phyloP scores from a whole-genome alignment of 2,113 vertebrate species.

The Pao palembangensis region DNA sequence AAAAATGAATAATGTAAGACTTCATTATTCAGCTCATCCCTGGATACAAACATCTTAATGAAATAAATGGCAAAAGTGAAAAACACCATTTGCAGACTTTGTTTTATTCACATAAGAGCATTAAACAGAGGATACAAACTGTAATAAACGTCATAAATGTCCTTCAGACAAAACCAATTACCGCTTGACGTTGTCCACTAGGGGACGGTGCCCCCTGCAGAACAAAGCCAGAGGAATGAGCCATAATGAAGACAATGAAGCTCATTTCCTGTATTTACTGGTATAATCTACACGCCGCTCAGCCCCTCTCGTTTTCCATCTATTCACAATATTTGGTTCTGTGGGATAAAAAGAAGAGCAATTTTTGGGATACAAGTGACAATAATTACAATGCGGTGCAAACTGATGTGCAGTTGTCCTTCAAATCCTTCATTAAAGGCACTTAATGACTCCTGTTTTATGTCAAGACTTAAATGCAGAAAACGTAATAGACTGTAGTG shows the following conservation, averaged over 20 bases:
- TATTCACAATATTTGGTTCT: no score
- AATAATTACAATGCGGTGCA: constrained; percentile 11
- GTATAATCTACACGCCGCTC: no score
- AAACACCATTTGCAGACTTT: neutral
- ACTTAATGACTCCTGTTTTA: constrained; percentile 28
- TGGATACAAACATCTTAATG: constrained; percentile 7
- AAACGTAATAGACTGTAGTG: constrained; percentile 5
- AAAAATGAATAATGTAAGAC: constrained; percentile 21
- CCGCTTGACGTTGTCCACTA: constrained; percentile 36
- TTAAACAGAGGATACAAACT: neutral
- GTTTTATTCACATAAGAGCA: neutral
- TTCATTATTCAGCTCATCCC: constrained; percentile 11
- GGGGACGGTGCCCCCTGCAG: constrained; percentile 46
- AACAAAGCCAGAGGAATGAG: neutral
- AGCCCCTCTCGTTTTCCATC: no score
- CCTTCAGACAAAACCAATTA: neutral
- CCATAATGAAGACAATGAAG: no score
- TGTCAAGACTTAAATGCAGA: constrained; percentile 19
- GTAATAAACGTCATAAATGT: neutral
- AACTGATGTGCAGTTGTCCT: constrained; percentile 6
- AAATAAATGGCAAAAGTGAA: neutral
- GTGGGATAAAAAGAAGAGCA: neutral
- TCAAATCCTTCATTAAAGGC: constrained; percentile 43
- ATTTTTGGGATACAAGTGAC: neutral
- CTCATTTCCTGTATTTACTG: no score